Percentiles rank a stretch among this genome's conserved stretches.
Evolutionary conservation across 2,888 invertebrate species (phyloP).

Genomic region (Protodeltote pygarga): DNA sequence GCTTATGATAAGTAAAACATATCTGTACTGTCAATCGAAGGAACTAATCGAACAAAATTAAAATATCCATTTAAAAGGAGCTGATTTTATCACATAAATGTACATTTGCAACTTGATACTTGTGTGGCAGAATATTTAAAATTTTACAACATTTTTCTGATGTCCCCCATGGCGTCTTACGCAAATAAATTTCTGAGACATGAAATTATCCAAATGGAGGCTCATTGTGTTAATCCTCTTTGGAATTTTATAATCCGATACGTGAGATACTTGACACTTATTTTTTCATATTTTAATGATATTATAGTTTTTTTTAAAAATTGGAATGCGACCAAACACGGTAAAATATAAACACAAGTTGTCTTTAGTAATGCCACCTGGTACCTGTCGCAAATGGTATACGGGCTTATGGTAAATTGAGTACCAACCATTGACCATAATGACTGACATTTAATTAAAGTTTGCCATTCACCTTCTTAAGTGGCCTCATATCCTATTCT

Average conservation of each 20-base stretch:
- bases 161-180: conserved; percentile 38
- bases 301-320: conserved; percentile 18
- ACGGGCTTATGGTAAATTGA: conserved; percentile 18
- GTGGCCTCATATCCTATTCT: conserved; percentile 33
- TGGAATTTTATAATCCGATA: conserved; percentile 64
- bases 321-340: conserved; percentile 19
- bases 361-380: conserved; percentile 39
- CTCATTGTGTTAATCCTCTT: conserved; percentile 59
- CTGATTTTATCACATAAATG: conserved; percentile 24
- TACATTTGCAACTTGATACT: conserved; percentile 31
- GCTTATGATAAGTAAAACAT: conserved; percentile 26
- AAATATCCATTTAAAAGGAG: conserved; percentile 16
- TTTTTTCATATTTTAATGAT: conserved; percentile 27
- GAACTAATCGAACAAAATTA: conserved; percentile 14
- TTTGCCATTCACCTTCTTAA: conserved; percentile 30
- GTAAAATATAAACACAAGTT: conserved; percentile 9
- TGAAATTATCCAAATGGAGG: conserved; percentile 48
- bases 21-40: conserved; percentile 24
- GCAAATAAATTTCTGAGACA: conserved; percentile 45
- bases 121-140: conserved; percentile 14
- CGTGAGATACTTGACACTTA: conserved; percentile 45
- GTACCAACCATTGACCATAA: conserved; percentile 35
- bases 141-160: conserved; percentile 13
- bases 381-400: conserved; percentile 31
- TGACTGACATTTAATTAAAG: conserved; percentile 44